Evolutionary conservation across 2,797 vertebrate genomes (phyloP), one percentile per base, ranked within the genome.

Genomic region (Lagocephalus sceleratus): DNA sequence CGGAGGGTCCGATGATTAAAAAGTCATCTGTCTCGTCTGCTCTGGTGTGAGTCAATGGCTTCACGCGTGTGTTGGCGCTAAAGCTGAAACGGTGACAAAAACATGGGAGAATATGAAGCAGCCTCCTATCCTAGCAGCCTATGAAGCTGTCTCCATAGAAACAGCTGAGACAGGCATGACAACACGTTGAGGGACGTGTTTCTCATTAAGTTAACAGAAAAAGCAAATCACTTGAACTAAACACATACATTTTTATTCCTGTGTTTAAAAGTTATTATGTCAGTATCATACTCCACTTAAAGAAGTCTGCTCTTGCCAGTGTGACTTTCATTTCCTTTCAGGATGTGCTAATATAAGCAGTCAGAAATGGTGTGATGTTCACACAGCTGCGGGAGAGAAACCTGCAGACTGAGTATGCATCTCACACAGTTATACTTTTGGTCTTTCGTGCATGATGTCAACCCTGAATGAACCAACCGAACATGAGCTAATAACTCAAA

Each of bases 321-420:
- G 2, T 10, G 17, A 19, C 17, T 50, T 41, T 47, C 4, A 42
- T 23, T 41, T n/a, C 23, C 20, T 43, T 20, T 55, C 25, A 48
- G 39, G 51, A 57, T 3, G 54, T 66, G 79, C 23, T 79, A 82
- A 87, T 73, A n/a, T 20, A 83, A 22, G 48, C 63, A 57, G 71
- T 2, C 53, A 20, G 47, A 61, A 20, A 20, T 76, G 55, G 81
- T 81, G 87, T 73, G 79, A 85, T 73, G 78, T 71, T 84, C 80
- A 64, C 79, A 69, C 66, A 66, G 57, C 68, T 73, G 76, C 16
- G 39, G 47, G 41, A 53, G 53, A 50, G 29, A 53, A 70, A 55
- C 43, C 53, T n/a, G 53, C 20, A 44, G 49, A 47, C 20, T 48
- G 50, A 74, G 54, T 60, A 41, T 25, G 47, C 47, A 60, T 54